Evolutionary conservation across 2,888 invertebrate species (phyloP), one percentile per base, ranked within the genome.

Genomic region (Sericinus montela): DNA sequence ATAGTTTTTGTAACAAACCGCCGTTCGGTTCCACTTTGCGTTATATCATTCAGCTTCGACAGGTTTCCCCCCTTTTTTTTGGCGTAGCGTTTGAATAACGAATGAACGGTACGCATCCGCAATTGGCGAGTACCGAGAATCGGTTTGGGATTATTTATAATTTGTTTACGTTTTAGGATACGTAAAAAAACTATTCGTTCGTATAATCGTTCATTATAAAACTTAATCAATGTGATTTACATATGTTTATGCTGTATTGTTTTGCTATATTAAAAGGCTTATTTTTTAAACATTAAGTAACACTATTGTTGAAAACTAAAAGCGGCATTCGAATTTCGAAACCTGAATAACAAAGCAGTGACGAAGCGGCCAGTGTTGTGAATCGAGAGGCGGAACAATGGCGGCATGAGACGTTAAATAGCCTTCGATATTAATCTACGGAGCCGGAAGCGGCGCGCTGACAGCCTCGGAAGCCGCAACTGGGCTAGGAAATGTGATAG

Each of bases 401-500:
- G 66, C 62, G 62, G 66, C 71, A 75, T 74, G 76, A 76, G 75
- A 72, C 79, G 79, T 86, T 81, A 85, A 82, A 82, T 79, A 70
- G 75, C 74, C n/a, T 63, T 77, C 80, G 87, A 88, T 88, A 83
- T 79, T 86, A 86, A 88, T 88, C 87, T 85, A 71, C 62, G 80
- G 76, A 86, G 86, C 85, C 86, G 87, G 87, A 87, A 75, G 76
- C 70, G 75, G 70, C 72, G 37, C 70, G 72, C 69, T 80, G 79
- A 84, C 85, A 79, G 78, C 70, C 73, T 80, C 86, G 85, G 86
- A 86, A 84, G 65, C 82, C 77, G 70, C 83, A 81, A 85, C 86
- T 84, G 86, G 82, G 85, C 82, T 87, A 85, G 87, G 87, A 88
- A 87, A 88, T 87, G 87, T 87, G 87, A 87, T 88, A 87, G 83